A percentile compares a stretch with the other conserved stretches of the same genome.
Evolutionary conservation across 2,797 vertebrate genomes (phyloP).

Genomic region (Acipenser ruthenus): DNA sequence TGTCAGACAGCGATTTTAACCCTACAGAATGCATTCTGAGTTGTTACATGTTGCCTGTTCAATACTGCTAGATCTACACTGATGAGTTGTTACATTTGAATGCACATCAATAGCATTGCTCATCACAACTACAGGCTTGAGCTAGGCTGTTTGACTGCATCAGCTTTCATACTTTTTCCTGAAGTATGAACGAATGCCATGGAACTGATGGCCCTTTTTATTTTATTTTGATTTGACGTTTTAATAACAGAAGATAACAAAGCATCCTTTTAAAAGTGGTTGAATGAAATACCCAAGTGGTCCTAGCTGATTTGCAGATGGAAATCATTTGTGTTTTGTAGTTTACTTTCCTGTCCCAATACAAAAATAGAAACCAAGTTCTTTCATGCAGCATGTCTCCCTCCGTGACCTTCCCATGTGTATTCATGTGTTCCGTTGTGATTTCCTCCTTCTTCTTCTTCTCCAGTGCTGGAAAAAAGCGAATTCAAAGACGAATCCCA

Average conservation of each 20-base stretch:
- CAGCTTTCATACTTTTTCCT: too few species aligned
- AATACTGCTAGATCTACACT: too few species aligned
- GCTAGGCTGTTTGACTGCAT: too few species aligned
- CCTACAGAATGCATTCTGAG: too few species aligned
- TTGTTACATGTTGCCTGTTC: too few species aligned
- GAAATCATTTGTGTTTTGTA: not conserved
- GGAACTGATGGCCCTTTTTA: not conserved
- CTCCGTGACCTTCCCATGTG: constrained; percentile 19
- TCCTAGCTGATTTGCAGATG: not conserved
- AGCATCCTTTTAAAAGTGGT: not conserved
- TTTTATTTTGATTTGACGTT: not conserved
- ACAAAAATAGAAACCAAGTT: not conserved
- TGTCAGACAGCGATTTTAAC: too few species aligned
- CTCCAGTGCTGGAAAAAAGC: constrained; percentile 88
- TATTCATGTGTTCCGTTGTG: constrained; percentile 19
- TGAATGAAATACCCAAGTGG: not conserved
- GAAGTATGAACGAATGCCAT: too few species aligned
- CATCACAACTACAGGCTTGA: too few species aligned
- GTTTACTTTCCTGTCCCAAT: not conserved
- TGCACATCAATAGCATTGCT: too few species aligned
- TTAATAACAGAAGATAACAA: not conserved
- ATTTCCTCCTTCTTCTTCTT: constrained; percentile 10
- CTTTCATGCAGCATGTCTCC: not conserved
- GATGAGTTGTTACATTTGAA: too few species aligned
- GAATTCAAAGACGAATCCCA: constrained; percentile 97